These are phyloP conservation scores for Cyprinodon diabolis DNA, from an alignment of 2,797 vertebrate genomes.

Conservation along the genomic window DNA sequence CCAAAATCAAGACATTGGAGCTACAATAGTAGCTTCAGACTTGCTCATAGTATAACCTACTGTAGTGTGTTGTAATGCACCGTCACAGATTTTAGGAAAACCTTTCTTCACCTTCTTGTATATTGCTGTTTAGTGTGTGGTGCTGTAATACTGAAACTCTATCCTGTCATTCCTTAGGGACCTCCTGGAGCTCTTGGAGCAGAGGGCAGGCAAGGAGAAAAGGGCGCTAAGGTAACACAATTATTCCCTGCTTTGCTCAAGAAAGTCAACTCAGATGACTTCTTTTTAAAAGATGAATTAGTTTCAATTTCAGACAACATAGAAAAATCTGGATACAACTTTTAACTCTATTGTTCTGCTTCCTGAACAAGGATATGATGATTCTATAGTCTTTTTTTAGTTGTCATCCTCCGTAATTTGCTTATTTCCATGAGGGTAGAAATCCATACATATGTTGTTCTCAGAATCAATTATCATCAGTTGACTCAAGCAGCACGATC, in stretches of 20 bases:
- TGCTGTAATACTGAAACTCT: conserved; percentile 49
- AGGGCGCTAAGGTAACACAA: conserved; percentile 94
- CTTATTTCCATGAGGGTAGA: conserved; percentile 10
- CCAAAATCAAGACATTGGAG: neutral
- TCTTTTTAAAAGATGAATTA: conserved; percentile 19
- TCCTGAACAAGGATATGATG: conserved; percentile 30
- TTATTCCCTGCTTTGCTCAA: conserved; percentile 46
- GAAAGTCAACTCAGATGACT: conserved; percentile 44
- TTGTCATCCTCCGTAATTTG: conserved; percentile 15
- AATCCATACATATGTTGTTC: conserved; percentile 1
- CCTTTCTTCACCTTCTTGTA: neutral
- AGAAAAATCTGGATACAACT: conserved; percentile 45
- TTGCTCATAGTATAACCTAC: neutral
- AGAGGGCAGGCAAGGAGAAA: conserved; percentile 98
- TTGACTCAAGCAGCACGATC: neutral
- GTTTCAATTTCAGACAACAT: conserved; percentile 49
- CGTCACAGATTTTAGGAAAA: neutral
- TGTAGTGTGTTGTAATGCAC: neutral
- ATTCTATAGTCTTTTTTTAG: conserved; percentile 22
- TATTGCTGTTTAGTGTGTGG: conserved; percentile 7
- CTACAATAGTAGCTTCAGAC: neutral
- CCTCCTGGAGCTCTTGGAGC: conserved; percentile 89
- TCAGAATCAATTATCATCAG: conserved; percentile 11
- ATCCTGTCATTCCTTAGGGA: conserved; percentile 81
- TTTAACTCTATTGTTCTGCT: conserved; percentile 33